A percentile compares a stretch with the other conserved stretches of the same genome.
Evolutionary conservation across 2,888 invertebrate genomes (phyloP).

Genomic region (Acleris emargana): DNA sequence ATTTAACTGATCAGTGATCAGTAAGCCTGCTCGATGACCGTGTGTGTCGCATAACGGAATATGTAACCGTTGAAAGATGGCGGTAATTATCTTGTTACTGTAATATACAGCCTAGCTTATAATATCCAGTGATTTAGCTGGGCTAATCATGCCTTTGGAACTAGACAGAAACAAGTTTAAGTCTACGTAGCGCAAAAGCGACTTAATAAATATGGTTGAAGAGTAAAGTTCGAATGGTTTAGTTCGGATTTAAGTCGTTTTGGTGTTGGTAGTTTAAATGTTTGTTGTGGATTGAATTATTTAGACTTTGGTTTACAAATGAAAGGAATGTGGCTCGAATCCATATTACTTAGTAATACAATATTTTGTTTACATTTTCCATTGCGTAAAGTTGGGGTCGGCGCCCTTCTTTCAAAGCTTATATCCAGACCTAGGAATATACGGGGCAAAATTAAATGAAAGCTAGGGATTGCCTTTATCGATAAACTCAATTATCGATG

Average conservation of each 20-base stretch:
- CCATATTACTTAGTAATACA: too few species aligned
- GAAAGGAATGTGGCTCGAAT: not conserved
- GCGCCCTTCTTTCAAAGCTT: too few species aligned
- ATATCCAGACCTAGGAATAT: too few species aligned
- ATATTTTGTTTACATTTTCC: too few species aligned
- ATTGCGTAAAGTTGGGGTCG: too few species aligned
- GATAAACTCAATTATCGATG: too few species aligned
- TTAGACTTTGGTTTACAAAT: not conserved
- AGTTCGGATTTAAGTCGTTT: not conserved
- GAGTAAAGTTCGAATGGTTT: not conserved
- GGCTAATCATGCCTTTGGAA: slow-evolving; percentile 1
- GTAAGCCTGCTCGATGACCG: not conserved
- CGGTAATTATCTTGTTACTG: slow-evolving; percentile 17
- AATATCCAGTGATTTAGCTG: slow-evolving; percentile 7
- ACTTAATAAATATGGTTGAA: not conserved
- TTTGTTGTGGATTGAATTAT: not conserved
- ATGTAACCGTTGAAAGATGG: slow-evolving; percentile 19
- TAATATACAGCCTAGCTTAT: slow-evolving; percentile 8
- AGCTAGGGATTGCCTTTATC: too few species aligned
- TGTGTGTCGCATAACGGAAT: slow-evolving; percentile 15
- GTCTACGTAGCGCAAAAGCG: not conserved
- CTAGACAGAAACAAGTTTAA: not conserved
- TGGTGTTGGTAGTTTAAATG: not conserved
- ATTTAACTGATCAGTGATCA: too few species aligned
- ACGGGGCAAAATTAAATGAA: too few species aligned